Evolutionary conservation across 1,140 invertebrate species (phyloP).

Genomic region (Dufourea novaeangliae): DNA sequence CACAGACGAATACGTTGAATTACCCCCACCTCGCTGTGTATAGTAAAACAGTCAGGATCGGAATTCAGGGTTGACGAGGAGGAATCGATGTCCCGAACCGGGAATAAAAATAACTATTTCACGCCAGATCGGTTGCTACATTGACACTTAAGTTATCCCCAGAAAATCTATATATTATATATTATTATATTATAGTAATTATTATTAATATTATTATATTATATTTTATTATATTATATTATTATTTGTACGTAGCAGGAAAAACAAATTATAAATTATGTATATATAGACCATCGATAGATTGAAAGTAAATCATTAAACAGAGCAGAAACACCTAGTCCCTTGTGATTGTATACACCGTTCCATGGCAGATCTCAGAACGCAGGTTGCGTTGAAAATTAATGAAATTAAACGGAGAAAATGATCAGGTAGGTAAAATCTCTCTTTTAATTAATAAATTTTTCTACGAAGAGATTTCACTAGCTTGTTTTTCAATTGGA

Average conservation of each 20-base stretch:
- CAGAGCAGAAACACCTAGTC: slow-evolving; percentile 41
- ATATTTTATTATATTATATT: slow-evolving; percentile 62
- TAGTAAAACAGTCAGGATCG: slow-evolving; percentile 13
- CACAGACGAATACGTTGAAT: slow-evolving; percentile 5
- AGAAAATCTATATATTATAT: slow-evolving; percentile 67
- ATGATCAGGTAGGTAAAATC: too few relatives aligned
- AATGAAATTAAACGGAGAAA: too few relatives aligned
- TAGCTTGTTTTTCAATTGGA: too few relatives aligned
- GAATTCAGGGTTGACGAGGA: background rate
- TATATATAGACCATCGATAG: slow-evolving; percentile 75
- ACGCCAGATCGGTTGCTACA: slow-evolving; percentile 23
- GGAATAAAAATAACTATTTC: slow-evolving; percentile 15
- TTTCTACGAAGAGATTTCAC: too few relatives aligned
- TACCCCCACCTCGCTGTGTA: slow-evolving; percentile 48
- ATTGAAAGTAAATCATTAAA: slow-evolving; percentile 66
- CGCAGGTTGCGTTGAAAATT: background rate
- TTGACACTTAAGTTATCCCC: slow-evolving; percentile 60
- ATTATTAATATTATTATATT: slow-evolving; percentile 63
- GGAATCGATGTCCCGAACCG: background rate
- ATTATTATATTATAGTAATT: slow-evolving; percentile 62
- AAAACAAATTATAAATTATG: slow-evolving; percentile 76
- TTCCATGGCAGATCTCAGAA: background rate
- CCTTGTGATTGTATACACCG: slow-evolving; percentile 10
- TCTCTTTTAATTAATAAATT: too few relatives aligned
- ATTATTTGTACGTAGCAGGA: slow-evolving; percentile 72